Conservation (phyloP, 2,797 vertebrate genomes). For the Tauraco hartlaubi region DNA sequence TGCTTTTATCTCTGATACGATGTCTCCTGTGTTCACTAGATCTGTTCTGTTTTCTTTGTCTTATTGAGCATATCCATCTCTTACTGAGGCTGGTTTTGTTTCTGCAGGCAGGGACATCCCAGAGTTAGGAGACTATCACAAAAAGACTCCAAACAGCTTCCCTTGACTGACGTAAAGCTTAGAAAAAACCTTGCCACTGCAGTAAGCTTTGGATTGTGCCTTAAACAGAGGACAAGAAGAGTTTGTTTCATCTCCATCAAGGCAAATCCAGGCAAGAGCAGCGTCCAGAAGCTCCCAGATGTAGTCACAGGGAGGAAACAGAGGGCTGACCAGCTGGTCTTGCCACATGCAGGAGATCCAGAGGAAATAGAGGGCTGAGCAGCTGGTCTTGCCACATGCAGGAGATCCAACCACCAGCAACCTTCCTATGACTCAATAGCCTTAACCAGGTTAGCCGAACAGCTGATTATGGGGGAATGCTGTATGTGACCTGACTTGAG, state of each 20-base stretch:
- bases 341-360: neutral
- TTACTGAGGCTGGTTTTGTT: neutral
- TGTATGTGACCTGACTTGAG: accelerated
- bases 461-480: neutral
- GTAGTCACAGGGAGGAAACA: neutral
- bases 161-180: neutral
- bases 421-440: neutral
- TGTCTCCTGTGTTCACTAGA: neutral
- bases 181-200: neutral
- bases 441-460: neutral
- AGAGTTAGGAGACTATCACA: neutral
- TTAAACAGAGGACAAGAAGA: neutral
- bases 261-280: neutral
- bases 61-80: neutral
- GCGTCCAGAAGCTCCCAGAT: neutral
- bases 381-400: neutral
- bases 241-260: neutral
- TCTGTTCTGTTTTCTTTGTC: neutral
- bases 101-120: neutral
- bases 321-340: neutral
- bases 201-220: neutral
- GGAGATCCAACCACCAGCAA: neutral
- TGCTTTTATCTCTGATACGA: neutral
- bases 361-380: neutral
- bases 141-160: neutral